A percentile compares a stretch with the other conserved stretches of the same genome.
phyloP scores from a whole-genome alignment of 1,140 invertebrate genomes.

The Lepidurus couesii region DNA sequence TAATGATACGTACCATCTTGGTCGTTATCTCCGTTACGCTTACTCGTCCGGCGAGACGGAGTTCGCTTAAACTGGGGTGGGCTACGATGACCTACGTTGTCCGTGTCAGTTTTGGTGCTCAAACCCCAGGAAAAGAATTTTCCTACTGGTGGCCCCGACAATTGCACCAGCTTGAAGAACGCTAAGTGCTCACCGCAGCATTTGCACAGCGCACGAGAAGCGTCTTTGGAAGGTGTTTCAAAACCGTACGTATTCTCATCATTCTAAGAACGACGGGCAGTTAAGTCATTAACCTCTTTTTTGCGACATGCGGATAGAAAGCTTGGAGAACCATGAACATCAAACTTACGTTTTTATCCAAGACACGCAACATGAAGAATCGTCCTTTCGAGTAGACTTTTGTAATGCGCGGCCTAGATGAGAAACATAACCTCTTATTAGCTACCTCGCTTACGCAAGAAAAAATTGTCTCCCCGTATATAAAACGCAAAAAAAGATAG shows the following conservation, averaged over 20 bases:
- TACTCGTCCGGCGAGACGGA: not conserved
- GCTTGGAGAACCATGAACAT: not conserved
- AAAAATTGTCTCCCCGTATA: not conserved
- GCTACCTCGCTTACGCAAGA: not conserved
- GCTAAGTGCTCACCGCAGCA: constrained; percentile 97
- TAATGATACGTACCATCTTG: constrained; percentile 4
- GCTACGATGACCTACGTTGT: not conserved
- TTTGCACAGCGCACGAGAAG: constrained; percentile 97
- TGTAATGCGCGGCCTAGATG: constrained; percentile 74
- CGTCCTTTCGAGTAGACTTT: constrained; percentile 94
- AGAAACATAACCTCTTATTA: constrained; percentile 27
- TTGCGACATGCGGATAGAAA: constrained; percentile 24
- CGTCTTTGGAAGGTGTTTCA: constrained; percentile 86
- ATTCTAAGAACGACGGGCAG: constrained; percentile 54
- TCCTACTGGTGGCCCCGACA: constrained; percentile 44
- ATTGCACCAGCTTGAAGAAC: constrained; percentile 88
- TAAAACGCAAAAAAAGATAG: not conserved
- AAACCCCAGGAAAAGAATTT: constrained; percentile 2
- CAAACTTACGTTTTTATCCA: constrained; percentile 85
- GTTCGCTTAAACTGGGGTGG: not conserved
- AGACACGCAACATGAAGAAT: constrained; percentile 91
- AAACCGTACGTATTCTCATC: constrained; percentile 93
- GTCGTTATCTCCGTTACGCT: not conserved
- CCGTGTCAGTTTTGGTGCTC: not conserved
- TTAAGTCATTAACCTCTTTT: constrained; percentile 26